Evolutionary conservation across 2,797 vertebrate genomes (phyloP).

Genomic region (Craterocephalus amniculus): DNA sequence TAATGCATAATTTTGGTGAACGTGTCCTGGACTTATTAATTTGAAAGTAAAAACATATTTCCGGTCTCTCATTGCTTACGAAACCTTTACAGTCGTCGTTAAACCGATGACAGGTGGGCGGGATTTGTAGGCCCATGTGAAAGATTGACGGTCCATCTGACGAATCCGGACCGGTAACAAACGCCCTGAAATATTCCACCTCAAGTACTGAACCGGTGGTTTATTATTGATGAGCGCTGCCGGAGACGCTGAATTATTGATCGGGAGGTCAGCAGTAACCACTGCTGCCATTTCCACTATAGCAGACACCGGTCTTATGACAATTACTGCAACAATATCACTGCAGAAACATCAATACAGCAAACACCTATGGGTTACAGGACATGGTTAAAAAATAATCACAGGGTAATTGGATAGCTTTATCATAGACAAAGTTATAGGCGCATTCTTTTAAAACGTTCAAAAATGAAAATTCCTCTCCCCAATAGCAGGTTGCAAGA

Average conservation of each 20-base stretch:
- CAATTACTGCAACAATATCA: slow-evolving; percentile 5
- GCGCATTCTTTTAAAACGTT: too few species aligned
- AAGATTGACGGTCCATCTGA: slow-evolving; percentile 42
- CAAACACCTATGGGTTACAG: too few species aligned
- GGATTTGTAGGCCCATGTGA: background rate
- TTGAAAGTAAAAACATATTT: slow-evolving; percentile 15
- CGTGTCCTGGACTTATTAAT: too few species aligned
- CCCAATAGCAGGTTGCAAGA: too few species aligned
- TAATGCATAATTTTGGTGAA: background rate
- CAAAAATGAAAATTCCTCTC: too few species aligned
- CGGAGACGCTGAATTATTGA: slow-evolving; percentile 78
- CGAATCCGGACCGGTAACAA: slow-evolving; percentile 50
- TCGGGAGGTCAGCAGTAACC: slow-evolving; percentile 64
- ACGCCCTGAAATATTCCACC: slow-evolving; percentile 48
- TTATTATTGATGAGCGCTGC: slow-evolving; percentile 75
- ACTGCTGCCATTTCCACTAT: slow-evolving; percentile 43
- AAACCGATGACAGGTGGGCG: slow-evolving; percentile 62
- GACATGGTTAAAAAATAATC: background rate
- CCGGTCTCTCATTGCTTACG: slow-evolving; percentile 2
- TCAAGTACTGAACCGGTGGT: slow-evolving; percentile 63
- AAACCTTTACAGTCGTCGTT: slow-evolving; percentile 36
- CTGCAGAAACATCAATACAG: background rate
- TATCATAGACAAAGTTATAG: background rate
- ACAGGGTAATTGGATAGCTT: background rate
- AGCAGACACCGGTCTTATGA: slow-evolving; percentile 10